phyloP scores from a whole-genome alignment of 2,113 vertebrate species.

The Falco punctatus region DNA sequence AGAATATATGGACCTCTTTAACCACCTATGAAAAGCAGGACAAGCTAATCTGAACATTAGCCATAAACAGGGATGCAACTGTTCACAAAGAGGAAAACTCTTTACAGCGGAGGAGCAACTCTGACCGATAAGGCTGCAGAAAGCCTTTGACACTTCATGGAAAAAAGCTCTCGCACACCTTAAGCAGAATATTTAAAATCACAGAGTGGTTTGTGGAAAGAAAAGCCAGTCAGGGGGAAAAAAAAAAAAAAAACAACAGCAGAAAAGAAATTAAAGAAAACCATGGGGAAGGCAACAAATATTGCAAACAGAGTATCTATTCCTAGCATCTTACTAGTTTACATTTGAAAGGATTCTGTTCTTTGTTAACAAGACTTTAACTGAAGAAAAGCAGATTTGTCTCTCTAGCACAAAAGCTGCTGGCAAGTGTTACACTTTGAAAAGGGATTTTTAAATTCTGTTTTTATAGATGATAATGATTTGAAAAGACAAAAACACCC shows the following conservation, averaged over 20 bases:
- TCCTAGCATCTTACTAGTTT: constrained; percentile 53
- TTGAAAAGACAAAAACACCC: constrained; percentile 36
- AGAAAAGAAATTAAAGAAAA: constrained; percentile 11
- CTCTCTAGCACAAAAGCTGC: constrained; percentile 41
- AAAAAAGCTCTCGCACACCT: neutral
- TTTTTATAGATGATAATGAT: constrained; percentile 48
- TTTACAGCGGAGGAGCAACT: neutral
- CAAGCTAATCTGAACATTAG: neutral
- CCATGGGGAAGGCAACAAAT: neutral
- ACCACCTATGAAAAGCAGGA: neutral
- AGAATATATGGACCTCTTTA: neutral
- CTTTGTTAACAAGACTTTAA: constrained; percentile 57
- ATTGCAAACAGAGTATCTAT: constrained; percentile 30
- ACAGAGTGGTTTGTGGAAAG: neutral
- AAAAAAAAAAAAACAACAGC: neutral
- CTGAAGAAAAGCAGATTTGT: constrained; percentile 60
- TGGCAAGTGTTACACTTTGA: constrained; percentile 38
- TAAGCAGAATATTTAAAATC: neutral
- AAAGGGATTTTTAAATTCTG: constrained; percentile 46
- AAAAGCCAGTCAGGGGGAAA: neutral
- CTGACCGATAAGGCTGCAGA: neutral
- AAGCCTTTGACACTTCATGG: neutral
- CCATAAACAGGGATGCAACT: neutral
- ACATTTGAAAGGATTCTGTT: constrained; percentile 62
- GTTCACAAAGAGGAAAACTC: neutral